phyloP scores from a whole-genome alignment of 1,140 invertebrate genomes.

The Pentalonia nigronervosa region DNA sequence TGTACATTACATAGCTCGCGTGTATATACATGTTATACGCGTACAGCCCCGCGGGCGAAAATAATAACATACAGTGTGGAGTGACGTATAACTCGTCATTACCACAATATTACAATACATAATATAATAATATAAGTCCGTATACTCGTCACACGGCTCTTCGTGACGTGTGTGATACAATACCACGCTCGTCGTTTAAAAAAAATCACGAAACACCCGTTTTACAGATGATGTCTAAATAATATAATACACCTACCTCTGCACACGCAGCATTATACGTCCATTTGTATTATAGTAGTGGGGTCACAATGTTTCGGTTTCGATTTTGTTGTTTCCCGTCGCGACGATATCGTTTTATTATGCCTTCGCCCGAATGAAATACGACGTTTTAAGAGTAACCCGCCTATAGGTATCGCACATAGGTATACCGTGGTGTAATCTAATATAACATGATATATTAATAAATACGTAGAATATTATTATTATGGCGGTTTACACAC shows the following conservation, averaged over 20 bases:
- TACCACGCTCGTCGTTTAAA: background rate
- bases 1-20: background rate
- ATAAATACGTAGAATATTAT: too few relatives aligned
- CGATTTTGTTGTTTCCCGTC: background rate
- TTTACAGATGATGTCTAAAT: background rate
- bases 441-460: background rate
- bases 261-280: background rate
- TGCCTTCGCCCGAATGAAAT: background rate
- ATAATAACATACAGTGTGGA: background rate
- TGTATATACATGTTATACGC: background rate
- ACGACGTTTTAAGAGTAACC: background rate
- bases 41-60: background rate
- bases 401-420: too few relatives aligned
- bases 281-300: too few relatives aligned
- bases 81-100: background rate
- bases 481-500: too few relatives aligned
- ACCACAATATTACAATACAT: background rate
- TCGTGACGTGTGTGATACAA: background rate
- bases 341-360: background rate
- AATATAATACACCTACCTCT: background rate
- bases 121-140: background rate
- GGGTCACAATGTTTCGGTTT: background rate
- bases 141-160: background rate
- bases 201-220: background rate
- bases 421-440: background rate